A percentile compares a stretch with the other conserved stretches of the same genome.
These are phyloP conservation scores for Nomada lathburiana DNA, from an alignment of 2,888 invertebrate genomes.

Conservation along the genomic window DNA sequence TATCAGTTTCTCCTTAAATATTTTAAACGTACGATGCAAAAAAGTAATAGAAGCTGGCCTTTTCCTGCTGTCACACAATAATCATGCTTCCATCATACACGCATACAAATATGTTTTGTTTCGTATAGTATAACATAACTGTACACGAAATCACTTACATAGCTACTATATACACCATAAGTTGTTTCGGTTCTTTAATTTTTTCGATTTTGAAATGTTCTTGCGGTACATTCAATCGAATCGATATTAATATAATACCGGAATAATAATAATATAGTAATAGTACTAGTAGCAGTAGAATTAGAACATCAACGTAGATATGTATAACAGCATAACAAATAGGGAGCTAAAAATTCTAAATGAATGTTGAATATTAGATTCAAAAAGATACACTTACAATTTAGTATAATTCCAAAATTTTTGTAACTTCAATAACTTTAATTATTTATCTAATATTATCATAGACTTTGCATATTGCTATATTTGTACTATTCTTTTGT, in stretches of 20 bases:
- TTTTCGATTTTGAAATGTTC: conserved; percentile 35
- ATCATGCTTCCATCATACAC: conserved; percentile 41
- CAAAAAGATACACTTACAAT: conserved; percentile 37
- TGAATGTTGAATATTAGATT: conserved; percentile 17
- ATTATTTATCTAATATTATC: conserved; percentile 42
- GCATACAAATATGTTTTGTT: conserved; percentile 57
- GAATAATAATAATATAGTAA: conserved; percentile 38
- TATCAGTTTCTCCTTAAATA: conserved; percentile 46
- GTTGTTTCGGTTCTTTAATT: conserved; percentile 33
- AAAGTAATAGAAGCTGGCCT: conserved; percentile 54
- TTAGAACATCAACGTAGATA: conserved; percentile 34
- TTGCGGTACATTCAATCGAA: conserved; percentile 54
- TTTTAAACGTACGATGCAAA: conserved; percentile 33
- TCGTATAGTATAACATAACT: conserved; percentile 58
- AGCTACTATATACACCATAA: conserved; percentile 67
- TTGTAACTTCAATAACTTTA: conserved; percentile 26
- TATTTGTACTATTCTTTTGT: conserved; percentile 54
- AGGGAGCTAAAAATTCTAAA: conserved; percentile 1
- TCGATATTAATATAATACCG: conserved; percentile 59
- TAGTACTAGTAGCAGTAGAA: conserved; percentile 27
- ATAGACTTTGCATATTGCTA: conserved; percentile 55
- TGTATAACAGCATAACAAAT: conserved; percentile 33
- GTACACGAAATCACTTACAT: conserved; percentile 61
- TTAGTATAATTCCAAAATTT: conserved; percentile 27
- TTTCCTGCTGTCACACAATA: conserved; percentile 31